A percentile compares a stretch with the other conserved stretches of the same genome.
Evolutionary conservation across 2,797 vertebrate species (phyloP).

Genomic region (Arvicola amphibius): DNA sequence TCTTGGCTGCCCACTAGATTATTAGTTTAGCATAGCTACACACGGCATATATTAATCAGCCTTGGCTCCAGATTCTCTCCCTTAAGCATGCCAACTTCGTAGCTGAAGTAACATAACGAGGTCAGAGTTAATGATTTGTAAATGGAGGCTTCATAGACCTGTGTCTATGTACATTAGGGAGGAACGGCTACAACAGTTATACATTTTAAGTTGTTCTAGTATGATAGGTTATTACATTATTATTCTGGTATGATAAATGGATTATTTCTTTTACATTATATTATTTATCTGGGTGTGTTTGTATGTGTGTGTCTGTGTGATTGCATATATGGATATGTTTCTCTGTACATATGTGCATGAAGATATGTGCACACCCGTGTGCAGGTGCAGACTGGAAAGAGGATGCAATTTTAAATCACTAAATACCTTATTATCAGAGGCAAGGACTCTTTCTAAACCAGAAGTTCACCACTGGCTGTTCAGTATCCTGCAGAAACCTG

Average conservation of each 20-base stretch:
- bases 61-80: not conserved
- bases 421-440: not conserved
- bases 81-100: not conserved
- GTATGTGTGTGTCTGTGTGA: not conserved
- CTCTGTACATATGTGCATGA: too few relatives aligned
- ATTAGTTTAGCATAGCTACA: not conserved
- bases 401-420: not conserved
- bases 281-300: not conserved
- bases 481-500: not conserved
- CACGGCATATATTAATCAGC: not conserved
- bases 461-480: not conserved
- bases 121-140: not conserved
- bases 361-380: too few relatives aligned
- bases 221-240: not conserved
- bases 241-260: not conserved
- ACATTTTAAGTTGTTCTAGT: slow-evolving; percentile 8
- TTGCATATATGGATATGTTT: not conserved
- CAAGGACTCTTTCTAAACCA: not conserved
- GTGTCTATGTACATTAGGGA: not conserved
- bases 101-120: not conserved
- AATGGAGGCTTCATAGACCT: not conserved
- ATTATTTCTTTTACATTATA: not conserved
- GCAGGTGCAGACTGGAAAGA: not conserved
- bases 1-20: not conserved
- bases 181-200: not conserved